Conservation (phyloP, 2,113 vertebrate genomes). For the Tricholaema leucomelas region DNA sequence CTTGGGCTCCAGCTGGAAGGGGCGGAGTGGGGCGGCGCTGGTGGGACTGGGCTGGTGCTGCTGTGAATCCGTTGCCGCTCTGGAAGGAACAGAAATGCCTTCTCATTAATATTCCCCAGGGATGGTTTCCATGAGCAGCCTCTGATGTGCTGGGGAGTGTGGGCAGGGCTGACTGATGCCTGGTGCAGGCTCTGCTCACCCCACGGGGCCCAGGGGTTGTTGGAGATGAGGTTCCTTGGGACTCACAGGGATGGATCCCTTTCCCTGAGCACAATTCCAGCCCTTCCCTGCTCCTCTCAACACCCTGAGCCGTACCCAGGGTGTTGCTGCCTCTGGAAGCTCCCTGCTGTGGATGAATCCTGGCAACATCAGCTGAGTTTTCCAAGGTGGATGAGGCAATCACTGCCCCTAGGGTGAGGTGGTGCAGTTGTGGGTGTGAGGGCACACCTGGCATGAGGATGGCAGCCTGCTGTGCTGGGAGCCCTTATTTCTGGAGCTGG, state of each 20-base stretch:
- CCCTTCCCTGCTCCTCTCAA: neutral
- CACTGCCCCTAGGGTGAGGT: neutral
- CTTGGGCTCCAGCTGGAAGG: neutral
- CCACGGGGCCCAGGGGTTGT: fast-evolving
- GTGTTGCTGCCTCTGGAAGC: neutral
- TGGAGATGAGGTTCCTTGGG: neutral
- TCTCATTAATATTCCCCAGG: neutral
- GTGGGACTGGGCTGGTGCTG: neutral
- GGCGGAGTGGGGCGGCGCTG: neutral
- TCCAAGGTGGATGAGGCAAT: slow-evolving; percentile 59
- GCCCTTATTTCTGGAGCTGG: neutral
- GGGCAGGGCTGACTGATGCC: neutral
- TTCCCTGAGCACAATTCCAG: neutral
- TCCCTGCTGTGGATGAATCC: neutral
- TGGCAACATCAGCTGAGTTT: neutral
- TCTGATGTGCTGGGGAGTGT: neutral
- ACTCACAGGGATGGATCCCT: neutral
- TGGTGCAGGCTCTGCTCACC: neutral
- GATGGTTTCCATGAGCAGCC: neutral
- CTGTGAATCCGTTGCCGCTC: neutral
- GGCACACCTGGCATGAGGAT: neutral
- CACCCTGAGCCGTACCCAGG: neutral
- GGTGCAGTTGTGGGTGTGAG: neutral
- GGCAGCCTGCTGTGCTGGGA: neutral
- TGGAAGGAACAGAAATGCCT: neutral